These are phyloP conservation scores for Ammospiza nelsoni DNA, from an alignment of 2,113 vertebrate species.

Conservation along the genomic window DNA sequence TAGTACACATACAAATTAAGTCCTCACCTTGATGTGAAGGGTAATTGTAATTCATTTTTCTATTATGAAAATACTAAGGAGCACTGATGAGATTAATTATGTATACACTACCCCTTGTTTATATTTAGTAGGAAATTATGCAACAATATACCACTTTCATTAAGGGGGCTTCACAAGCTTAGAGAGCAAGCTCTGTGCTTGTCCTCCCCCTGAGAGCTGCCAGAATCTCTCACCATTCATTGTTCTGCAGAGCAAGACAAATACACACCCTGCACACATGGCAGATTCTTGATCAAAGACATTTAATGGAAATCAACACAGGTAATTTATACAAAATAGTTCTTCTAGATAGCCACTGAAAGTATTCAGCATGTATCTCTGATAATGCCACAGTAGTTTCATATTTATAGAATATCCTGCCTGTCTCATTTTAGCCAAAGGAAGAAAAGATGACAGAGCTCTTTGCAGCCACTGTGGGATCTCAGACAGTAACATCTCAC, in stretches of 20 bases:
- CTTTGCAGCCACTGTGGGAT: neutral
- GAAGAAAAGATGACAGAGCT: neutral
- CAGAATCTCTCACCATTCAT: neutral
- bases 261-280: too few relatives aligned
- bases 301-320: neutral
- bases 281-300: neutral
- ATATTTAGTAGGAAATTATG: neutral
- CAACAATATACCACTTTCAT: neutral
- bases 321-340: neutral
- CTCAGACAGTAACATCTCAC: neutral
- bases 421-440: neutral
- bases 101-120: neutral
- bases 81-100: neutral
- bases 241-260: neutral
- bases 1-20: neutral
- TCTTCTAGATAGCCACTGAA: neutral
- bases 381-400: neutral
- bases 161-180: neutral
- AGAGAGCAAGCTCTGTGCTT: neutral
- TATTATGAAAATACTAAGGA: neutral
- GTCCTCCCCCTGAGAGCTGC: neutral
- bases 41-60: neutral
- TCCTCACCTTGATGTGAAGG: neutral
- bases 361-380: rapidly evolving
- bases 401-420: neutral